Evolutionary conservation across 2,797 vertebrate species (phyloP).

Genomic region (Halcyon leucocephala): DNA sequence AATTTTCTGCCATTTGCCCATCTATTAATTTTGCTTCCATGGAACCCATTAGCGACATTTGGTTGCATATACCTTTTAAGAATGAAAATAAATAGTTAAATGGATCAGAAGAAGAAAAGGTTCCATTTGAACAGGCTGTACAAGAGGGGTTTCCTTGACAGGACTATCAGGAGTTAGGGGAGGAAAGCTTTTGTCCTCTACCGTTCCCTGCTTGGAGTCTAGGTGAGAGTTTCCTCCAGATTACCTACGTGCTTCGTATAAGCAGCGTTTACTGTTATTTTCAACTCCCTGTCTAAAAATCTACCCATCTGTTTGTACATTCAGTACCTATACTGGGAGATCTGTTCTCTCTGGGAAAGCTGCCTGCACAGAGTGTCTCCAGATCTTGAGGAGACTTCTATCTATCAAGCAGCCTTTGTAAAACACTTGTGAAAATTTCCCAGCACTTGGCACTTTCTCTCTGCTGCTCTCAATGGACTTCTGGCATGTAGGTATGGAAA

Average conservation of each 20-base stretch:
- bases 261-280: constrained; percentile 1
- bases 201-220: background rate
- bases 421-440: constrained; percentile 25
- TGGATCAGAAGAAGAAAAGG: background rate
- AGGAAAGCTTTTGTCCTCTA: background rate
- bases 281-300: background rate
- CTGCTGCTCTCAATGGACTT: constrained; percentile 36
- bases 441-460: background rate
- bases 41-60: background rate
- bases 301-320: constrained; percentile 19
- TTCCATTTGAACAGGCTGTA: background rate
- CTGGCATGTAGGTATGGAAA: constrained; percentile 15
- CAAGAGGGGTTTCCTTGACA: background rate
- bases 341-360: constrained; percentile 23
- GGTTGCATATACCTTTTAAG: background rate
- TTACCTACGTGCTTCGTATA: background rate
- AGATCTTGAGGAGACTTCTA: background rate
- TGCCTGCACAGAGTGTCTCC: constrained; percentile 24
- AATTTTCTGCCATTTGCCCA: background rate
- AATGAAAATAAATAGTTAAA: background rate
- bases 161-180: background rate
- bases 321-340: background rate
- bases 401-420: constrained; percentile 28
- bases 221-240: background rate
- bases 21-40: background rate